Conservation (phyloP, 2,797 vertebrate species). For the Mus minutoides region DNA sequence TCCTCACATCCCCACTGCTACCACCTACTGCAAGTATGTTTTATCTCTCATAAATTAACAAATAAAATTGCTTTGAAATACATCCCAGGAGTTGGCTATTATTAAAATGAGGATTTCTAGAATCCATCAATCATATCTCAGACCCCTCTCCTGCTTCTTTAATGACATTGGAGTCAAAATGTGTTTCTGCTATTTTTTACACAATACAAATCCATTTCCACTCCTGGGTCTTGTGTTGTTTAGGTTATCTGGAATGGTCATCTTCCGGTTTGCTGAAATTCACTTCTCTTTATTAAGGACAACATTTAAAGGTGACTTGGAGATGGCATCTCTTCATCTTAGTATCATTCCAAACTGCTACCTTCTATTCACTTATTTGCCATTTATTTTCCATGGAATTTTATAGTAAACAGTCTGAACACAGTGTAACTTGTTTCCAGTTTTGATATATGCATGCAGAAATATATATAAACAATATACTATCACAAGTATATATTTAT, state of each 20-base stretch:
- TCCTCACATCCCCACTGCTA: neutral
- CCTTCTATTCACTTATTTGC: neutral
- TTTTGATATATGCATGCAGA: neutral
- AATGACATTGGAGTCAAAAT: neutral
- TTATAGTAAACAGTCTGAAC: neutral
- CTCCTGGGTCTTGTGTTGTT: neutral
- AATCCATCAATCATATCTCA: neutral
- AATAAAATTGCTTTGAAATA: neutral
- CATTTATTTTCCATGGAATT: neutral
- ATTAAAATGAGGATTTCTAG: neutral
- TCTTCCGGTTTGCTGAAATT: neutral
- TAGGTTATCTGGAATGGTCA: neutral
- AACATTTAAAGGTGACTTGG: neutral
- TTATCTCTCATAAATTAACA: neutral
- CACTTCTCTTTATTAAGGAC: neutral
- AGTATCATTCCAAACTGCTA: neutral
- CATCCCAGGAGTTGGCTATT: neutral
- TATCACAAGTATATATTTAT: neutral
- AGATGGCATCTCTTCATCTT: neutral
- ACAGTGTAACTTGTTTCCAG: neutral
- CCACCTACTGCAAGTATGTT: neutral
- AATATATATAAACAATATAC: neutral
- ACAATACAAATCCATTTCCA: neutral
- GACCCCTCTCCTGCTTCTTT: neutral
- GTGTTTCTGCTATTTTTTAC: neutral